These are phyloP conservation scores for Calliphora vicina DNA, from an alignment of 1,140 invertebrate genomes.

Conservation along the genomic window DNA sequence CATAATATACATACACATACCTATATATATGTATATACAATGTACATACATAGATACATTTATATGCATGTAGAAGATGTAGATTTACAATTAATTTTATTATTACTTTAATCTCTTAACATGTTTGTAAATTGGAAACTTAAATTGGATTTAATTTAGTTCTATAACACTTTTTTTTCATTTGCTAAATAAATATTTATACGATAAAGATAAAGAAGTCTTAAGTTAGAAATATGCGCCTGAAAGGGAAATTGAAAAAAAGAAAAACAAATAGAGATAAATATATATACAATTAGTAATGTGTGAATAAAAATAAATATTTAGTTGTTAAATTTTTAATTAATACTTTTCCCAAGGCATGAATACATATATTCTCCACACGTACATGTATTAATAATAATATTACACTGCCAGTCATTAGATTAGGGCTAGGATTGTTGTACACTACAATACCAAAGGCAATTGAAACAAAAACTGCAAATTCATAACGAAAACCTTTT, in stretches of 20 bases:
- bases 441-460: too few relatives aligned
- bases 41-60: background rate
- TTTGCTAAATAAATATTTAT: conserved; percentile 6
- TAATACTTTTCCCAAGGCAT: too few relatives aligned
- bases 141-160: conserved; percentile 25
- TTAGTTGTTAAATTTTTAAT: too few relatives aligned
- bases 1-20: background rate
- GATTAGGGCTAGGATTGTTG: too few relatives aligned
- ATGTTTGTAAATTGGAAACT: conserved; percentile 18
- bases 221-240: conserved; percentile 61
- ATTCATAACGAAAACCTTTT: too few relatives aligned
- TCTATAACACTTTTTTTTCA: conserved; percentile 17
- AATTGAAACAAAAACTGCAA: too few relatives aligned
- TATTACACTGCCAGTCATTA: too few relatives aligned
- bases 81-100: too few relatives aligned
- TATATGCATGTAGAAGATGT: background rate
- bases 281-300: background rate
- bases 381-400: too few relatives aligned
- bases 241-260: conserved; percentile 43
- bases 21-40: background rate
- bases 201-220: conserved; percentile 35
- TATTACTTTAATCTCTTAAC: conserved; percentile 3
- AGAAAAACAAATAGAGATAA: conserved; percentile 17
- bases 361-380: too few relatives aligned
- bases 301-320: too few relatives aligned